Conservation (phyloP, 2,113 vertebrate genomes). For the Oxygymnocypris stewartii region DNA sequence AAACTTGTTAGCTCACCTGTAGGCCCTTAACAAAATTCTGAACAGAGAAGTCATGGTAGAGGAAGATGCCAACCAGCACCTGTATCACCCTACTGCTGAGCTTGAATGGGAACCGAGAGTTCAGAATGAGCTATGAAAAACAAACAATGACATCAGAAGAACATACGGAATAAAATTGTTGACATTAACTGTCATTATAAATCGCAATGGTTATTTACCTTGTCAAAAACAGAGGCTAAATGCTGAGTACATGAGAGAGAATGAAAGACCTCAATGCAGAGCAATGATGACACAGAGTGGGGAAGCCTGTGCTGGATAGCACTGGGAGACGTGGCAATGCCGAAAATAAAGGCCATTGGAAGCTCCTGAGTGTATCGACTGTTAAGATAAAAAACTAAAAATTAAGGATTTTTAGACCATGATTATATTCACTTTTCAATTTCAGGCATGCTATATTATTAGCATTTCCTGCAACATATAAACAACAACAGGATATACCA, state of each 20-base stretch:
- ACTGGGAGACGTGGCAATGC: constrained; percentile 93
- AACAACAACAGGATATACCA: neutral
- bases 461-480: neutral
- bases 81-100: constrained; percentile 87
- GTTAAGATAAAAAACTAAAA: constrained; percentile 36
- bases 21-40: constrained; percentile 94
- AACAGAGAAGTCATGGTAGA: constrained; percentile 97
- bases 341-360: constrained; percentile 90
- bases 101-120: constrained; percentile 85
- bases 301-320: constrained; percentile 91
- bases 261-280: constrained; percentile 95
- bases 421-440: neutral
- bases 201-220: constrained; percentile 73
- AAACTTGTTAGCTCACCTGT: constrained; percentile 78
- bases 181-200: neutral
- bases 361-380: constrained; percentile 87
- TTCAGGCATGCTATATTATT: neutral
- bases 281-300: constrained; percentile 90
- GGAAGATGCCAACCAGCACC: constrained; percentile 90
- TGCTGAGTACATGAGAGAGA: constrained; percentile 92
- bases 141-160: neutral
- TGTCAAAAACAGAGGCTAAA: constrained; percentile 87
- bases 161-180: neutral
- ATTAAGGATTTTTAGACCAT: neutral
- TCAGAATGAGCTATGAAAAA: constrained; percentile 83